Percentiles rank a stretch among this genome's conserved stretches.
Conservation (phyloP, 2,797 vertebrate genomes). For the Hippoglossus hippoglossus region DNA sequence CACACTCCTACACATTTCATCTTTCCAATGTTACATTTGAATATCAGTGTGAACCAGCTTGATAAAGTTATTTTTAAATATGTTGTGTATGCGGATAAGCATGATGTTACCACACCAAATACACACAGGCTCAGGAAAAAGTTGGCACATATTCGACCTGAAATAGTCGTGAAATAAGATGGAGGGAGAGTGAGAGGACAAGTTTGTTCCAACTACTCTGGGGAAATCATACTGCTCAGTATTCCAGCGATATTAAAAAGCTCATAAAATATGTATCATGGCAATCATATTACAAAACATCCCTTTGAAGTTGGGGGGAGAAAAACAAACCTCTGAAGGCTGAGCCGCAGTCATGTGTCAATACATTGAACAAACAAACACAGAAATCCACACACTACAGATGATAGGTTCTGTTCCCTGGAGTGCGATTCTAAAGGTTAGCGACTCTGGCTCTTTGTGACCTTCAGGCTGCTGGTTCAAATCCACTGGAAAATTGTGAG, state of each 20-base stretch:
- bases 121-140: conserved; percentile 22
- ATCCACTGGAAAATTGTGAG: conserved; percentile 19
- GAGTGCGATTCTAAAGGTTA: conserved; percentile 19
- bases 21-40: too few relatives aligned
- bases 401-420: conserved; percentile 22
- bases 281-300: conserved; percentile 60
- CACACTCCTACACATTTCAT: not conserved
- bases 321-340: conserved; percentile 34
- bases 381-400: conserved; percentile 8
- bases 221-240: conserved; percentile 45
- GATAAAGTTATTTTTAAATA: too few relatives aligned
- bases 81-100: too few relatives aligned
- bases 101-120: not conserved
- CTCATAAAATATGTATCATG: conserved; percentile 72
- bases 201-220: conserved; percentile 15
- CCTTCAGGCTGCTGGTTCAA: conserved; percentile 28
- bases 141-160: conserved; percentile 44
- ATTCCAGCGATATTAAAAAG: conserved; percentile 71
- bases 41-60: too few relatives aligned
- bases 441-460: conserved; percentile 4
- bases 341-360: conserved; percentile 33
- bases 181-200: conserved; percentile 24
- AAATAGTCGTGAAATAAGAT: conserved; percentile 61
- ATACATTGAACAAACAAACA: conserved; percentile 47
- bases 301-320: conserved; percentile 51